Evolutionary conservation across 2,113 vertebrate genomes (phyloP), one percentile per base, ranked within the genome.

Genomic region (Bubalus kerabau): DNA sequence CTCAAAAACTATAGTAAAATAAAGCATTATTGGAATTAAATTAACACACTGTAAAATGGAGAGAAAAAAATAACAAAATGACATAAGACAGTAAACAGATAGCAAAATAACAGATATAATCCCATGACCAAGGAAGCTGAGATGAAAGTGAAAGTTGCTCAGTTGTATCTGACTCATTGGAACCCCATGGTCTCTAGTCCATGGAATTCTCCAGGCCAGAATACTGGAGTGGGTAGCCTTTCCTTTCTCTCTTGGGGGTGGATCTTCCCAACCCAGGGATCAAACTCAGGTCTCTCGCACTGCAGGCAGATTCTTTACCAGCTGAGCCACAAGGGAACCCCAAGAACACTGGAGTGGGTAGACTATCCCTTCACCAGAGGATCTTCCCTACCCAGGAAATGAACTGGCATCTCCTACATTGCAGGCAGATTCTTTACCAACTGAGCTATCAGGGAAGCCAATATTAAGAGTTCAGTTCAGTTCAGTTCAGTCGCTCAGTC

Each of bases 281-380:
- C 2, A 1, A 71, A 71, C 9, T 71, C 67, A 36, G n/a, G n/a
- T 71, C n/a, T 36, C 19, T 71, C 1, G 0, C 32, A 71, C n/a
- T 71, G 4, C 67, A 23, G 67, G n/a, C n/a, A 71, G n/a, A 71
- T 71, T 71, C 67, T 71, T 71, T 71, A 71, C 67, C 67, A 36
- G 67, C 67, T 36, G 2, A 36, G n/a, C n/a, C n/a, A 36, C n/a
- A 71, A 71, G 5, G 19, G 9, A 71, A 40, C 2, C n/a, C 9
- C 10, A 71, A 71, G 19, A 40, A 71, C n/a, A 71, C 19, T 71
- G 19, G n/a, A 23, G 19, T 71, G n/a, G n/a, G 19, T 40, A 71
- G n/a, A 23, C 10, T 40, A 40, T 71, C n/a, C 19, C n/a, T 71
- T 71, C n/a, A 71, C 19, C n/a, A 23, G n/a, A 71, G 67, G 67